phyloP scores from a whole-genome alignment of 2,113 vertebrate genomes.

The Shinisaurus crocodilurus region DNA sequence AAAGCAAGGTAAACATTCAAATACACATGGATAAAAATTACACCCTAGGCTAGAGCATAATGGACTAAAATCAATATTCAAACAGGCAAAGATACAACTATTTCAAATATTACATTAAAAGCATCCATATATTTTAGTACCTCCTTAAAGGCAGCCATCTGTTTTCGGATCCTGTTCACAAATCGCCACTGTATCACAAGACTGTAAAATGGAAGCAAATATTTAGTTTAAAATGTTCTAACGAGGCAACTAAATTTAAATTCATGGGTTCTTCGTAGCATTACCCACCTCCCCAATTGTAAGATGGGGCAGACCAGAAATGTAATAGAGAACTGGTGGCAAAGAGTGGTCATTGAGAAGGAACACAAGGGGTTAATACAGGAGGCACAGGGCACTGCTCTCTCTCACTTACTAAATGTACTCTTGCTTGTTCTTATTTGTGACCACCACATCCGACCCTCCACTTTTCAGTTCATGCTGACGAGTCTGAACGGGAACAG shows the following conservation, averaged over 20 bases:
- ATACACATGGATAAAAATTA: not conserved
- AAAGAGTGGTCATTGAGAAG: not conserved
- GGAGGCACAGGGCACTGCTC: accelerated
- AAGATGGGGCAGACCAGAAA: not conserved
- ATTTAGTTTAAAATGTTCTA: conserved; percentile 6
- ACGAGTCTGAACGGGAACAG: conserved; percentile 84
- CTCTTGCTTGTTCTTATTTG: conserved; percentile 95
- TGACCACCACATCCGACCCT: conserved; percentile 91
- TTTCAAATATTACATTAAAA: not conserved
- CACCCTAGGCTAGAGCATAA: not conserved
- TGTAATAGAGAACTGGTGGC: not conserved
- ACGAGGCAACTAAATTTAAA: too few relatives aligned
- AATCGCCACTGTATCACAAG: conserved; percentile 99
- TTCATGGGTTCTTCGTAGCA: not conserved
- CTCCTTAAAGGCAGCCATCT: conserved; percentile 98
- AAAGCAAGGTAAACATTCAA: not conserved
- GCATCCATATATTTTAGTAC: conserved; percentile 70
- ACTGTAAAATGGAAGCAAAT: conserved; percentile 73
- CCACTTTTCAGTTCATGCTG: conserved; percentile 92
- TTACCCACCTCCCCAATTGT: not conserved
- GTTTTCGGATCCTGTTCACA: conserved; percentile 94
- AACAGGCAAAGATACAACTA: not conserved
- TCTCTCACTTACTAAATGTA: conserved; percentile 92
- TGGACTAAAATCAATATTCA: not conserved
- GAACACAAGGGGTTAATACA: not conserved